Conservation (phyloP, 2,888 invertebrate species). For the Diarsia rubi region DNA sequence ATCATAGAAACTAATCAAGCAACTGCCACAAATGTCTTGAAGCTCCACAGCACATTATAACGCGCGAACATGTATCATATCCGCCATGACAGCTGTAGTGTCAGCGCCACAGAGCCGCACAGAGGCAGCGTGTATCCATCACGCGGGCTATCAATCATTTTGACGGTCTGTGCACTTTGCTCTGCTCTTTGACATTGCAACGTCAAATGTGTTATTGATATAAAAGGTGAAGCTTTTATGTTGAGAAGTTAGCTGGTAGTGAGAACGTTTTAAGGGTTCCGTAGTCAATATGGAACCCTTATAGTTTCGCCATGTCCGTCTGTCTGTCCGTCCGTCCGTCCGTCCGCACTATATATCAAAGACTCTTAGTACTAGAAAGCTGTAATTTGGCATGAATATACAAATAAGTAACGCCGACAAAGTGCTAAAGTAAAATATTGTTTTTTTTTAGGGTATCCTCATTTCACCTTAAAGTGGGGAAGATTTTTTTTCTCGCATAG, state of each 20-base stretch:
- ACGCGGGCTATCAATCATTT: slow-evolving; percentile 69
- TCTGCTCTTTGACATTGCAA: slow-evolving; percentile 56
- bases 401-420: too few relatives aligned
- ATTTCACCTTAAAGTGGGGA: too few relatives aligned
- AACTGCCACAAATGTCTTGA: slow-evolving; percentile 39
- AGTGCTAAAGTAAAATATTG: too few relatives aligned
- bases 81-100: slow-evolving; percentile 51
- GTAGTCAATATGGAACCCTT: too few relatives aligned
- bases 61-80: slow-evolving; percentile 57
- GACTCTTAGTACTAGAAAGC: too few relatives aligned
- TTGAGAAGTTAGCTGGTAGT: slow-evolving; percentile 10
- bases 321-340: too few relatives aligned
- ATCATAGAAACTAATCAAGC: slow-evolving; percentile 55
- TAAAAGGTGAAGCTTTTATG: slow-evolving; percentile 22
- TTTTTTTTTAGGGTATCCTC: too few relatives aligned
- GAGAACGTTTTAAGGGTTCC: too few relatives aligned
- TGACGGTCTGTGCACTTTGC: slow-evolving; percentile 67
- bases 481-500: too few relatives aligned
- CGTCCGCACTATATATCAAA: too few relatives aligned
- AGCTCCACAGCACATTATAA: slow-evolving; percentile 25
- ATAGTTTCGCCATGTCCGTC: too few relatives aligned
- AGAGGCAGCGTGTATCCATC: slow-evolving; percentile 60
- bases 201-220: slow-evolving; percentile 44
- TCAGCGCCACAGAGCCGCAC: slow-evolving; percentile 44
- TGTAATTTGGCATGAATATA: too few relatives aligned